These are phyloP conservation scores for Syngnathus scovelli DNA, from an alignment of 2,113 vertebrate genomes.

Conservation along the genomic window DNA sequence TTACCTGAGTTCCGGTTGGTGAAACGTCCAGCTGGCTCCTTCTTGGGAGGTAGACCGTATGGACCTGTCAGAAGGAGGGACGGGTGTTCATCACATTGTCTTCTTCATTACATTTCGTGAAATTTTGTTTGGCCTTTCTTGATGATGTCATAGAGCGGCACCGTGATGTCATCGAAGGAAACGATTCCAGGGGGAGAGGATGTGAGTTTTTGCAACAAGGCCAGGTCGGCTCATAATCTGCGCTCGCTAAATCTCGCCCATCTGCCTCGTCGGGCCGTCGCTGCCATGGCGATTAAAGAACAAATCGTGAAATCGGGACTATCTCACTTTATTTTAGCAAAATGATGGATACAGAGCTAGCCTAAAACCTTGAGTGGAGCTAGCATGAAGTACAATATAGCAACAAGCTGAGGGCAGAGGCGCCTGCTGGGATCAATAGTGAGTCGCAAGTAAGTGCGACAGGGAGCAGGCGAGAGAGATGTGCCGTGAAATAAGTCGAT, in stretches of 20 bases:
- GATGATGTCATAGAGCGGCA: too few relatives aligned
- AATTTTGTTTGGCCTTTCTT: too few relatives aligned
- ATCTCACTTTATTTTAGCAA: too few relatives aligned
- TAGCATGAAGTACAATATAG: not conserved
- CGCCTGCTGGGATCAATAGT: conserved; percentile 48
- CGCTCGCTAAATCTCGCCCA: conserved; percentile 54
- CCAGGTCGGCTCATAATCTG: conserved; percentile 60
- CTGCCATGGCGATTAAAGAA: conserved; percentile 47
- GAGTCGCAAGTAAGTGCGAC: conserved; percentile 12
- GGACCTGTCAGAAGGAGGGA: conserved; percentile 46
- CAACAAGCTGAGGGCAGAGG: conserved; percentile 24
- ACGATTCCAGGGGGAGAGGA: not conserved
- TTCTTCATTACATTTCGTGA: too few relatives aligned
- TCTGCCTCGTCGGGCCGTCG: conserved; percentile 53
- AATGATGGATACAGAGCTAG: too few relatives aligned
- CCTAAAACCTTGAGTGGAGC: too few relatives aligned
- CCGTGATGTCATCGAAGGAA: not conserved
- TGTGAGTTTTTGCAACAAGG: conserved; percentile 48
- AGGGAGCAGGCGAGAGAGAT: conserved; percentile 39
- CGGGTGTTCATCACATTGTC: not conserved
- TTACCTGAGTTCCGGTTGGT: conserved; percentile 72
- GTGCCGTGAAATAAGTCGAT: conserved; percentile 41
- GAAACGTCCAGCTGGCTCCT: conserved; percentile 67
- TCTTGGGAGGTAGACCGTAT: conserved; percentile 72
- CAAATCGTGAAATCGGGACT: conserved; percentile 5